Base-by-base conservation (phyloP, 2,888 invertebrate species). In the Brachylomia viminalis region DNA sequence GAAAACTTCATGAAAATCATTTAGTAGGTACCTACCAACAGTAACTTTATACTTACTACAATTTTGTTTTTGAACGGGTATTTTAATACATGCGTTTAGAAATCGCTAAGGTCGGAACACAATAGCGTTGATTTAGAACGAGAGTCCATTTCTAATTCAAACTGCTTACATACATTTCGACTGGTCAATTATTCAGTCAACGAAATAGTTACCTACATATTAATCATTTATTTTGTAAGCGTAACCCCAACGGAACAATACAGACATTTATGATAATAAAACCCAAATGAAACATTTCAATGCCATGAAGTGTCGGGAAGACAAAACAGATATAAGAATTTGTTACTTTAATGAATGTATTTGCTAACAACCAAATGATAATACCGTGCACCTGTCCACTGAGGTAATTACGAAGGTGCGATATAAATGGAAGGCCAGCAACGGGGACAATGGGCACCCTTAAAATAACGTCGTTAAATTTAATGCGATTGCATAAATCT, bases 341-440 rank as follows among this genome's bases (percentile, higher is more conserved):
- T 17, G 11, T 33, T 75, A 23, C 10, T 11, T 54, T 62, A 30
- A 56, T 66, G 27, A 64, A 80, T 52, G 45, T 52, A n/a, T 52
- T 80, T 52, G 23, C 23, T 38, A 64, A 74, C 56, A 72, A 47
- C 62, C 15, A 72, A 80, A 61, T 62, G 33, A 62, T 72, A 49
- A 72, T 62, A 30, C 6, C 33, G 27, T 30, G 33, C 27, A 52
- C 49, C 42, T 80, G 49, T 49, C 27, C 33, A 49, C 65, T 72
- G 42, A 13, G 13, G 47, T 62, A 33, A 56, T 80, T 62, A 56
- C n/a, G 42, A 66, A 56, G 54, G 61, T 80, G 49, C 15, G 42
- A 67, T 67, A 52, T 45, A 27, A 23, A 58, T 30, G 27, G 42
- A 38, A 70, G 7, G 33, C 17, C 15, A 69, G 30, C 11, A 64